Conservation (phyloP, 2,113 vertebrate species). For the Loxodonta africana region DNA sequence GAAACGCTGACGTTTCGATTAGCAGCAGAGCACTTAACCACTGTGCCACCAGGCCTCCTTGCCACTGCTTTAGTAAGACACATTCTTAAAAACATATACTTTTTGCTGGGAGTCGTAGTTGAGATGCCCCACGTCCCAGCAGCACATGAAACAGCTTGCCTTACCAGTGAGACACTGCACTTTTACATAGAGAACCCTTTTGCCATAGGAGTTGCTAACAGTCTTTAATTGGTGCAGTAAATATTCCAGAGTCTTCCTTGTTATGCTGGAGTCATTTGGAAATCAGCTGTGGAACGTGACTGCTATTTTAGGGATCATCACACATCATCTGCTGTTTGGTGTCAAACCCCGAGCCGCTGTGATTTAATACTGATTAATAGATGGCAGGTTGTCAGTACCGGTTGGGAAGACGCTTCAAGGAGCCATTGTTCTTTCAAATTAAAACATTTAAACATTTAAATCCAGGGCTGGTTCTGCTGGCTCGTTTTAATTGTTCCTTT, state of each 20-base stretch:
- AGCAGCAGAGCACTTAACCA: neutral
- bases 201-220: neutral
- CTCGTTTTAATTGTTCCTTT: constrained; percentile 88
- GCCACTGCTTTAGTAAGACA: fast-evolving
- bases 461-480: constrained; percentile 86
- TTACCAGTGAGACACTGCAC: fast-evolving
- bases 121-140: fast-evolving
- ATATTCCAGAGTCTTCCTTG: constrained; percentile 26
- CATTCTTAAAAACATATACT: neutral
- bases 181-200: too few species aligned
- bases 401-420: constrained; percentile 83
- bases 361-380: constrained; percentile 79
- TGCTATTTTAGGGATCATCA: constrained; percentile 79
- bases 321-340: constrained; percentile 79
- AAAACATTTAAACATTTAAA: constrained; percentile 91
- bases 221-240: neutral
- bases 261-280: neutral
- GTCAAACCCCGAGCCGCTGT: constrained; percentile 76
- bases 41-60: neutral
- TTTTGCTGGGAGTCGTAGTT: fast-evolving
- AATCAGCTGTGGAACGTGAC: constrained; percentile 12
- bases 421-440: constrained; percentile 90
- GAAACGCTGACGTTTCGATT: neutral
- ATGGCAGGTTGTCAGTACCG: constrained; percentile 87
- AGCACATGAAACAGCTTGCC: fast-evolving